Base-by-base conservation (phyloP, 1,140 invertebrate genomes). In the Drosophila aff. region DNA sequence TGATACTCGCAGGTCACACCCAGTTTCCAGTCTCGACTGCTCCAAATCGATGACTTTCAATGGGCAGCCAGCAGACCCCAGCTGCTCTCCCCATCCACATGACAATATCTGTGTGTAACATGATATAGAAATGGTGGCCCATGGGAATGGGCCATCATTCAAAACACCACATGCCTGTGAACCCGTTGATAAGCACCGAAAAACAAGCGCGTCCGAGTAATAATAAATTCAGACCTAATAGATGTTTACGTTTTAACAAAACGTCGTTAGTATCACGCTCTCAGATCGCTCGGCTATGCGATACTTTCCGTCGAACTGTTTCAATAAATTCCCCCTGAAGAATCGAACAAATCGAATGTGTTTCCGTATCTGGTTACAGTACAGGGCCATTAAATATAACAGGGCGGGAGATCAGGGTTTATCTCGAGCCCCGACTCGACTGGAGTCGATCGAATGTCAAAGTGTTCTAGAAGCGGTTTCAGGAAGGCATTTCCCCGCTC, bases 71-170 rank as follows among this genome's bases (percentile, higher is more conserved):
- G 33, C 69, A 33, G 72, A 23, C 41, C 41, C 53, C 61, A 66
- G 64, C 77, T 81, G 76, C 78, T 60, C 60, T 74, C 55, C 63
- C 62, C 47, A 69, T 60, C 46, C 72, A 83, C 62, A 84, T 83
- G 77, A 80, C 64, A 77, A 67, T 69, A 68, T 36, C 50, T 15
- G 28, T 33, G 64, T 76, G 65, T 64, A 73, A 73, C 38, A 15
- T 38, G 71, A 73, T 57, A 73, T 28, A 4, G 38, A 67, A 53
- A 66, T 67, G 62, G 9, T 49, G 67, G 67, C 71, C 55, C 71
- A 4, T 61, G 67, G 71, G 69, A 73, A 52, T 21, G 15, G 71
- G 33, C 31, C 53, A 73, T 60, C 46, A 43, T 50, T 71, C 38
- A 73, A 73, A 49, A 21, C 38, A 68, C 66, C 69, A 73, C 52